These are phyloP conservation scores for Anas flavirostris DNA, from an alignment of 2,797 vertebrate genomes.

Conservation along the genomic window DNA sequence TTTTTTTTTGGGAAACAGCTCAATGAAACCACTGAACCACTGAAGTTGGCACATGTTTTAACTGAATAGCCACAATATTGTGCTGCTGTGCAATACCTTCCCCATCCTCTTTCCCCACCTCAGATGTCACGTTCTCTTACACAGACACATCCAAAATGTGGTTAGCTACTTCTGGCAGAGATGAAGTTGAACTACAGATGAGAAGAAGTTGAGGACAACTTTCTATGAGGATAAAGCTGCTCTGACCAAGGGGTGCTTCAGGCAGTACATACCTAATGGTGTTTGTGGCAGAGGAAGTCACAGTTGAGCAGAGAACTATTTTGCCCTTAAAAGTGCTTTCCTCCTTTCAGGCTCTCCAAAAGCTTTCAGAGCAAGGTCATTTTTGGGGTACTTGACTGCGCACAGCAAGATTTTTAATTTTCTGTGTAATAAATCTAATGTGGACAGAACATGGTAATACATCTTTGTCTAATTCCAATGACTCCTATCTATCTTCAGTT, in stretches of 20 bases:
- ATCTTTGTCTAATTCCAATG: background rate
- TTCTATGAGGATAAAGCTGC: background rate
- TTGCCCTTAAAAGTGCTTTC: background rate
- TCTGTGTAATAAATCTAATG: background rate
- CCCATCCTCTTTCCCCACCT: background rate
- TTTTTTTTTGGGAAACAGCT: background rate
- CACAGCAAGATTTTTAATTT: background rate
- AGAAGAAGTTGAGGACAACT: background rate
- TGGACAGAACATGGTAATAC: background rate
- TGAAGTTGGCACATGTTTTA: background rate
- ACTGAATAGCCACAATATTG: slow-evolving; percentile 24
- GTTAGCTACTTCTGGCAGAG: background rate
- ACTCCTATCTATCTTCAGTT: background rate
- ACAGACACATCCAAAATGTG: background rate
- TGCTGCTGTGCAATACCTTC: background rate
- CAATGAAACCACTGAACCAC: background rate
- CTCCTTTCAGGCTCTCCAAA: background rate
- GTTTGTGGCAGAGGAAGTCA: background rate
- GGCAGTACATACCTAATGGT: background rate
- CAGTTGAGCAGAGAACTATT: rapidly evolving
- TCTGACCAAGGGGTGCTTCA: background rate
- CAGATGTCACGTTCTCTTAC: background rate
- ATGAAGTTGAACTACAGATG: background rate
- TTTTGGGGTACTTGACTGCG: background rate
- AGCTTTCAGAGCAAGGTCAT: background rate